These are phyloP conservation scores for Buphagus erythrorhynchus DNA, from an alignment of 2,797 vertebrate species.

Conservation along the genomic window DNA sequence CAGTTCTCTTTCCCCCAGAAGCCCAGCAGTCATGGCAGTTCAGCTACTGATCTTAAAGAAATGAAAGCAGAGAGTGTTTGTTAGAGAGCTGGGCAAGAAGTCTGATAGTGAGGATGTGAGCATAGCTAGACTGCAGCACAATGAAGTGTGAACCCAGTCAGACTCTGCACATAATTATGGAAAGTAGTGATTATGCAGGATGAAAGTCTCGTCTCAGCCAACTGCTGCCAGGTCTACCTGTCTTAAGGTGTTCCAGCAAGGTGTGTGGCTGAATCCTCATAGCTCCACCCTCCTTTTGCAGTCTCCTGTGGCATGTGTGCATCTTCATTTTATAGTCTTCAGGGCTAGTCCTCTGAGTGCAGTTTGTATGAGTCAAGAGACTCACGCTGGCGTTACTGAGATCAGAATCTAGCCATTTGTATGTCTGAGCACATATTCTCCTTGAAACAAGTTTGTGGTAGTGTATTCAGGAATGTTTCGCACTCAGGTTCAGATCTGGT, in stretches of 20 bases:
- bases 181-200: slow-evolving; percentile 57
- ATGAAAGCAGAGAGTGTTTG: not conserved
- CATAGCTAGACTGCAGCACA: not conserved
- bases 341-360: slow-evolving; percentile 39
- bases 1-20: not conserved
- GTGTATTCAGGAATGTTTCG: slow-evolving; percentile 51
- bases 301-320: slow-evolving; percentile 38
- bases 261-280: slow-evolving; percentile 33
- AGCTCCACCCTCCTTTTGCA: slow-evolving; percentile 35
- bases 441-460: slow-evolving; percentile 45
- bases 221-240: slow-evolving; percentile 48
- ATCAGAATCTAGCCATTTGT: slow-evolving; percentile 65
- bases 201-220: slow-evolving; percentile 22
- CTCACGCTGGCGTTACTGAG: not conserved
- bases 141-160: slow-evolving; percentile 26
- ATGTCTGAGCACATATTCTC: slow-evolving; percentile 64
- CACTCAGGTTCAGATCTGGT: slow-evolving; percentile 49
- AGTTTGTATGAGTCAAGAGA: slow-evolving; percentile 47
- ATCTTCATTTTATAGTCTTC: slow-evolving; percentile 48
- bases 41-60: not conserved
- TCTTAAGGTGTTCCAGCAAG: slow-evolving; percentile 58
- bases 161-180: slow-evolving; percentile 45
- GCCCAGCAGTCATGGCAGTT: not conserved
- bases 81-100: not conserved
- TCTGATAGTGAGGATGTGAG: not conserved